Conservation (phyloP, 1,140 invertebrate genomes). For the Sitophilus oryzae region DNA sequence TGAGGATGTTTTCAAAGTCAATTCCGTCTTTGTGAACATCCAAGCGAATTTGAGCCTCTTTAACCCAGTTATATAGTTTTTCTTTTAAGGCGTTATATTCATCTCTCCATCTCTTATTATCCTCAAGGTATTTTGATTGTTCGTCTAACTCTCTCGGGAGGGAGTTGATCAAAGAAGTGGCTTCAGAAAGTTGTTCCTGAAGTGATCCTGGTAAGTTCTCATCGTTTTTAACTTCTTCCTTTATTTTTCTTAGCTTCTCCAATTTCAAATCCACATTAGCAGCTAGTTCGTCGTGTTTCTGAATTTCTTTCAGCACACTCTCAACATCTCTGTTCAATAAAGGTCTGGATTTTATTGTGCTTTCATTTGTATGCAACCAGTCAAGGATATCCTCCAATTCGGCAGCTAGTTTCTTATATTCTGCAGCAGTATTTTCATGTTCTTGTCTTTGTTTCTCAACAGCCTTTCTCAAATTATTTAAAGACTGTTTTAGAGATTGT, state of each 20-base stretch:
- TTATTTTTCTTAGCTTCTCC: conserved; percentile 61
- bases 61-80: conserved; percentile 79
- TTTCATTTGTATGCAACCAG: conserved; percentile 80
- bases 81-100: conserved; percentile 66
- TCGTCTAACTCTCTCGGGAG: conserved; percentile 75
- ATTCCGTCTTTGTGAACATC: conserved; percentile 74
- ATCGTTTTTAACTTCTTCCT: conserved; percentile 63
- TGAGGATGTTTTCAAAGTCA: conserved; percentile 78
- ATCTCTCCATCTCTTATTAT: conserved; percentile 70
- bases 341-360: conserved; percentile 72
- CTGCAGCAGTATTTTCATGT: conserved; percentile 80
- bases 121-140: conserved; percentile 69
- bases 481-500: conserved; percentile 77
- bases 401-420: conserved; percentile 72
- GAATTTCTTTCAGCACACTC: conserved; percentile 74
- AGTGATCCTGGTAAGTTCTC: conserved; percentile 71
- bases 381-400: conserved; percentile 77
- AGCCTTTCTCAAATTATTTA: conserved; percentile 69
- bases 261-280: conserved; percentile 67
- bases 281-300: conserved; percentile 67
- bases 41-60: conserved; percentile 72
- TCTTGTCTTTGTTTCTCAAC: conserved; percentile 82
- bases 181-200: conserved; percentile 77
- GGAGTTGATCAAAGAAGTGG: conserved; percentile 66
- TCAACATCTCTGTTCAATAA: conserved; percentile 69